Evolutionary conservation across 1,140 invertebrate species (phyloP).

Genomic region (Nasonia vitripennis): DNA sequence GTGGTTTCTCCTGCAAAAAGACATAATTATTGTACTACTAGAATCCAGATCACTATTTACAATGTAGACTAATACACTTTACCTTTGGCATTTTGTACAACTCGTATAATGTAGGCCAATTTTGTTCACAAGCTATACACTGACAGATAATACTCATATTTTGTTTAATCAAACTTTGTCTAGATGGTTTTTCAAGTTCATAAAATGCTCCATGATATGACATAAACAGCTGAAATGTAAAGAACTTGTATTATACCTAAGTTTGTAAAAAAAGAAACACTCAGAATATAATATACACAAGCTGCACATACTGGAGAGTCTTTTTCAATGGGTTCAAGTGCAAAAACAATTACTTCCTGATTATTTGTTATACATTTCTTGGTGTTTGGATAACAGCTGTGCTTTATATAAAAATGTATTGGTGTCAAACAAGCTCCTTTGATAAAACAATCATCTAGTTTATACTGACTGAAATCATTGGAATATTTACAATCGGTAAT

Average conservation of each 20-base stretch:
- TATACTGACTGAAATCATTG: neutral
- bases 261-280: no score
- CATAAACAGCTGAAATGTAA: conserved; percentile 16
- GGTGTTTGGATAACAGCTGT: conserved; percentile 42
- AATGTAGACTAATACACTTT: conserved; percentile 1
- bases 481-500: conserved; percentile 10
- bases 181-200: neutral
- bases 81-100: conserved; percentile 47
- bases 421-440: conserved; percentile 24
- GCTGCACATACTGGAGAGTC: conserved; percentile 30
- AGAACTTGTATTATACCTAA: neutral
- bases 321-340: conserved; percentile 29
- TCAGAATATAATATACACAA: neutral
- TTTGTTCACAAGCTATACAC: conserved; percentile 26
- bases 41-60: neutral
- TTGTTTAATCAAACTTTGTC: neutral
- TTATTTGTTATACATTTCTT: conserved; percentile 10
- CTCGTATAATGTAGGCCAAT: conserved; percentile 37
- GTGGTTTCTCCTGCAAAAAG: conserved; percentile 23
- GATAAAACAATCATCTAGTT: conserved; percentile 8
- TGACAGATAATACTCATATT: conserved; percentile 28
- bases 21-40: neutral
- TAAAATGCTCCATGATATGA: neutral
- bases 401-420: conserved; percentile 12
- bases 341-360: conserved; percentile 22